These are phyloP conservation scores for Pristionchus entomophagus DNA, from an alignment of 2,888 invertebrate genomes.

Conservation along the genomic window DNA sequence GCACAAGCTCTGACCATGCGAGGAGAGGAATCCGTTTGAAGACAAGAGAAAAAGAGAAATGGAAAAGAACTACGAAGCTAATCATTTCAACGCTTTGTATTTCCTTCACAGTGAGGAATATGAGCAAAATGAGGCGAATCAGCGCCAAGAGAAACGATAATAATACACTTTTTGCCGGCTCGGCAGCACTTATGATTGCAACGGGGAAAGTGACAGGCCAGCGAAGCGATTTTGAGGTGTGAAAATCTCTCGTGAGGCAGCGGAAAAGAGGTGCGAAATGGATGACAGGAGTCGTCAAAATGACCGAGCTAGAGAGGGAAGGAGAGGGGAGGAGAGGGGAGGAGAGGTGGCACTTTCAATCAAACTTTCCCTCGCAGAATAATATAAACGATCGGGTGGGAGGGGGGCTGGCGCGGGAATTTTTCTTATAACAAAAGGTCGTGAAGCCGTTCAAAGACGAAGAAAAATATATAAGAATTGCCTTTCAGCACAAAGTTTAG, in stretches of 20 bases:
- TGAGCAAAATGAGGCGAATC: too few species aligned
- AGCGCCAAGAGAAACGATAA: too few species aligned
- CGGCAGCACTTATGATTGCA: background rate
- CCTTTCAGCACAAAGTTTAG: too few species aligned
- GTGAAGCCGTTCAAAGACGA: background rate
- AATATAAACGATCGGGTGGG: background rate
- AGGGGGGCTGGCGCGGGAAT: background rate
- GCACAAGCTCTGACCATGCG: too few species aligned
- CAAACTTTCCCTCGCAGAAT: background rate
- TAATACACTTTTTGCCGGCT: background rate
- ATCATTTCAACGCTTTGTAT: too few species aligned
- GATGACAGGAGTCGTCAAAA: conserved; percentile 28
- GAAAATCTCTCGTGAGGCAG: background rate
- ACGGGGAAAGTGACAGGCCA: background rate
- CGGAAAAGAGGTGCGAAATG: background rate
- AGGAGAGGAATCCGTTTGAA: too few species aligned
- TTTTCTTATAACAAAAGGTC: background rate
- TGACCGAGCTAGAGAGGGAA: background rate
- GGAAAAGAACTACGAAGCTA: too few species aligned
- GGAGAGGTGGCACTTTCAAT: conserved; percentile 10
- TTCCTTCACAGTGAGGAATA: too few species aligned
- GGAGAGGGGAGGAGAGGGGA: background rate
- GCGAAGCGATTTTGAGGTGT: background rate
- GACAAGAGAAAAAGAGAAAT: too few species aligned
- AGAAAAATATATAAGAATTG: background rate